Evolutionary conservation across 1,140 invertebrate species (phyloP).

Genomic region (Diplogasteroides magnus): DNA sequence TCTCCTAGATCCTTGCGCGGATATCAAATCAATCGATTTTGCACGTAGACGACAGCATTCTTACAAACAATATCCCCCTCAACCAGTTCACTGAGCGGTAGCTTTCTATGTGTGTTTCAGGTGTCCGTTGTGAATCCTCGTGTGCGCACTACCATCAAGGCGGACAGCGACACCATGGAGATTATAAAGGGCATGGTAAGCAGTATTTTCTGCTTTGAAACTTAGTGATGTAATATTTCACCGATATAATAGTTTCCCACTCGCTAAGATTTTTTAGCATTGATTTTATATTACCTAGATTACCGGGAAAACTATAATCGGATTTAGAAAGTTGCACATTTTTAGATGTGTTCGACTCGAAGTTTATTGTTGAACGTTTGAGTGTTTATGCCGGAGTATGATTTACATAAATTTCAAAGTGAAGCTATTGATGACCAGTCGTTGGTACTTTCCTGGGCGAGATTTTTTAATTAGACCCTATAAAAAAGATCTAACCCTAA

Average conservation of each 20-base stretch:
- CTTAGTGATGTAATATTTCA: not conserved
- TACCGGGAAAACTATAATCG: too few relatives aligned
- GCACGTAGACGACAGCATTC: slow-evolving; percentile 1
- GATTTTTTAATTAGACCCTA: too few relatives aligned
- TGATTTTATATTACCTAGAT: not conserved
- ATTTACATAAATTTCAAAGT: too few relatives aligned
- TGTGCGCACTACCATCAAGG: slow-evolving; percentile 89
- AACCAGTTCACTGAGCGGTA: too few relatives aligned
- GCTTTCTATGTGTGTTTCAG: too few relatives aligned
- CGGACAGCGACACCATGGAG: slow-evolving; percentile 92
- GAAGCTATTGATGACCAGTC: too few relatives aligned
- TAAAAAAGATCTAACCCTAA: too few relatives aligned
- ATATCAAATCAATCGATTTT: not conserved
- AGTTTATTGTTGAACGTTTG: slow-evolving; percentile 7
- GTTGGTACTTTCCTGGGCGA: too few relatives aligned
- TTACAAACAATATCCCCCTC: too few relatives aligned
- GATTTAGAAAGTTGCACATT: slow-evolving; percentile 4
- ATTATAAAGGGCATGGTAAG: slow-evolving; percentile 87
- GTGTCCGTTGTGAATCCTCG: slow-evolving; percentile 74
- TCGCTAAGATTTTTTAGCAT: not conserved
- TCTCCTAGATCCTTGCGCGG: not conserved
- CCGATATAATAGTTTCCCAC: not conserved
- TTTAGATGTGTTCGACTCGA: slow-evolving; percentile 10
- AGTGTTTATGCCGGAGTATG: too few relatives aligned
- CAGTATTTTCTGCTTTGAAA: slow-evolving; percentile 6